Evolutionary conservation across 2,113 vertebrate genomes (phyloP).

Genomic region (Regulus satrapa): DNA sequence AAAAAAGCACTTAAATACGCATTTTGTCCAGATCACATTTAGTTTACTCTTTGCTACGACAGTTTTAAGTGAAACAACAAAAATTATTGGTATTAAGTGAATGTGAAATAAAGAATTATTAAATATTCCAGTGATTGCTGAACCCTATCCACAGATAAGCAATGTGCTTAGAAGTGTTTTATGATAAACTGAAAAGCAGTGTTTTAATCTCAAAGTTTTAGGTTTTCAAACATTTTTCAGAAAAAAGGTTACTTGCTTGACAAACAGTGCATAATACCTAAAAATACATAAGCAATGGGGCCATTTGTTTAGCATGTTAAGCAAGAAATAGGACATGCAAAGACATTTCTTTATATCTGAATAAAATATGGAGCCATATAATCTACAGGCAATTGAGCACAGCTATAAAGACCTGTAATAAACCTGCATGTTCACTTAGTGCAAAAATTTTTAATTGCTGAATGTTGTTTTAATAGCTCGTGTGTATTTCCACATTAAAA

Average conservation of each 20-base stretch:
- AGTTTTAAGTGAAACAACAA: neutral
- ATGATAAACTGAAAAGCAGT: neutral
- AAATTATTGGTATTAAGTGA: neutral
- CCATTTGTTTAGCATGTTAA: neutral
- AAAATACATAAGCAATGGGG: neutral
- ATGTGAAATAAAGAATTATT: neutral
- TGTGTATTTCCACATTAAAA: neutral
- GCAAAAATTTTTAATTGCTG: conserved; percentile 8
- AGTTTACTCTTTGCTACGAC: neutral
- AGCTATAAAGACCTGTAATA: neutral
- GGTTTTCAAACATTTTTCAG: neutral
- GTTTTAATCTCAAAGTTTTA: neutral
- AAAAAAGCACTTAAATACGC: neutral
- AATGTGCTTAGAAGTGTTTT: neutral
- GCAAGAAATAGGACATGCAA: neutral
- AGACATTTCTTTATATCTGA: neutral
- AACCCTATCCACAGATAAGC: neutral
- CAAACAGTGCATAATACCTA: neutral
- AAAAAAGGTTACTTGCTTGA: neutral
- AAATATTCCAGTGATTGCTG: neutral
- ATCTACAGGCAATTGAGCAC: neutral
- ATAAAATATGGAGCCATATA: neutral
- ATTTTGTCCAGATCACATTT: neutral
- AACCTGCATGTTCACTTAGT: conserved; percentile 37
- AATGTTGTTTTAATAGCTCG: neutral